Evolutionary conservation across 2,797 vertebrate species (phyloP).

Genomic region (Enteromius afrohamiltoni): DNA sequence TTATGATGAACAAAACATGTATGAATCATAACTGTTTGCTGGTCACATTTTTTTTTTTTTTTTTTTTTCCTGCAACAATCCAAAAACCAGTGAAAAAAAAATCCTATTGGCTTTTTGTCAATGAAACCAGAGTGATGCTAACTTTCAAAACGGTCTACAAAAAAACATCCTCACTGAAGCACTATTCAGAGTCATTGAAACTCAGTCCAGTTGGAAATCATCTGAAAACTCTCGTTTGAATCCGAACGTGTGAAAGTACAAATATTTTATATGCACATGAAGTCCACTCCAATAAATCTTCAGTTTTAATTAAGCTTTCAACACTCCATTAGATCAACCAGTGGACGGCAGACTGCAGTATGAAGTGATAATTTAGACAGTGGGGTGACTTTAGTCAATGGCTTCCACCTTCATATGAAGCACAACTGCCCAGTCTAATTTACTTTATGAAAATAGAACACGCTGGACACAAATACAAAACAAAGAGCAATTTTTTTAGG

Average conservation of each 20-base stretch:
- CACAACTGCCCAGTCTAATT: constrained; percentile 48
- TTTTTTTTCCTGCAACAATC: background rate
- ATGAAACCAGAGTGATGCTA: background rate
- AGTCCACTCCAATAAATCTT: constrained; percentile 57
- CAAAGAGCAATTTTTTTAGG: constrained; percentile 20
- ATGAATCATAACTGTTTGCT: background rate
- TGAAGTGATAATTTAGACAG: constrained; percentile 53
- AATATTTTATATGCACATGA: constrained; percentile 48
- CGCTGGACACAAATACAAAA: constrained; percentile 19
- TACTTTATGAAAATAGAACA: constrained; percentile 33
- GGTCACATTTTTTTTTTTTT: background rate
- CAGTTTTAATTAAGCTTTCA: constrained; percentile 61
- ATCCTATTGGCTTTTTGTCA: background rate
- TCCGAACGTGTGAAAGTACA: constrained; percentile 22
- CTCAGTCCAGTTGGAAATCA: background rate
- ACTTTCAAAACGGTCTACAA: background rate
- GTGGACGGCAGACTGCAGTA: constrained; percentile 49
- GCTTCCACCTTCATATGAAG: constrained; percentile 50
- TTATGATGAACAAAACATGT: background rate
- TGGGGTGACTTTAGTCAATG: constrained; percentile 47
- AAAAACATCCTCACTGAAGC: background rate
- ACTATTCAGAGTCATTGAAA: constrained; percentile 4
- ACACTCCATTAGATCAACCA: constrained; percentile 54
- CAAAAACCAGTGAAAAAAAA: background rate
- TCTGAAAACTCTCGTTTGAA: constrained; percentile 22